Percentiles rank a stretch among this genome's conserved stretches.
Evolutionary conservation across 2,888 invertebrate genomes (phyloP).

Genomic region (Temnothorax ravouxi): DNA sequence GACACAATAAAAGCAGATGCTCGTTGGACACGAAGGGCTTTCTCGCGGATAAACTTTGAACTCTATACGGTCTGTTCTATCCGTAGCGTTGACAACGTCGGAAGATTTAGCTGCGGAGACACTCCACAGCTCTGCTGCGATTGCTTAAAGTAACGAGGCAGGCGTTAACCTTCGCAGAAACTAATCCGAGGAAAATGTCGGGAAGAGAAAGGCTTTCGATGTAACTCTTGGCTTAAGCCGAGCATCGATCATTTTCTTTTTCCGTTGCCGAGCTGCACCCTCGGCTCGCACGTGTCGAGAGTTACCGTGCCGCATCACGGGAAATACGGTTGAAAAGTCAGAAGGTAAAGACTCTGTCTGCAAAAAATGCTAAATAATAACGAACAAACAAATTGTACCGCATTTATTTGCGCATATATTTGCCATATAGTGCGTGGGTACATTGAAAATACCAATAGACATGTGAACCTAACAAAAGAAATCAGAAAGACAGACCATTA

Average conservation of each 20-base stretch:
- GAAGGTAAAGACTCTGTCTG: not conserved
- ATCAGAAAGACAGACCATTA: not conserved
- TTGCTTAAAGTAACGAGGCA: slow-evolving; percentile 52
- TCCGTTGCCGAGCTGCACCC: slow-evolving; percentile 23
- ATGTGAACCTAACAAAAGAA: not conserved
- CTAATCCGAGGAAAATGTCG: slow-evolving; percentile 58
- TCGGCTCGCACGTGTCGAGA: slow-evolving; percentile 45
- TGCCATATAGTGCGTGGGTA: not conserved
- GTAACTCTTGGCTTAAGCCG: slow-evolving; percentile 80
- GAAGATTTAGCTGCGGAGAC: slow-evolving; percentile 47
- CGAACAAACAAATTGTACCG: not conserved
- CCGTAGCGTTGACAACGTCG: slow-evolving; percentile 31
- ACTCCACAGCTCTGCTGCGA: slow-evolving; percentile 42
- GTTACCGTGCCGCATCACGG: slow-evolving; percentile 40
- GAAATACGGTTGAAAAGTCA: slow-evolving; percentile 22
- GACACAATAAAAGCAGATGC: not conserved
- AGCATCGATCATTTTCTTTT: slow-evolving; percentile 76
- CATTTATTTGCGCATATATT: not conserved
- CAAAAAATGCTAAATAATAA: not conserved
- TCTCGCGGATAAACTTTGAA: slow-evolving; percentile 41
- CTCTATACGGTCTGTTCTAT: not conserved
- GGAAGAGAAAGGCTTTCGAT: slow-evolving; percentile 80
- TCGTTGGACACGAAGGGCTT: slow-evolving; percentile 26
- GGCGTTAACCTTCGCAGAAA: slow-evolving; percentile 57
- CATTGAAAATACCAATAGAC: not conserved